Evolutionary conservation across 1,140 invertebrate species (phyloP).

Genomic region (Solen grandis): DNA sequence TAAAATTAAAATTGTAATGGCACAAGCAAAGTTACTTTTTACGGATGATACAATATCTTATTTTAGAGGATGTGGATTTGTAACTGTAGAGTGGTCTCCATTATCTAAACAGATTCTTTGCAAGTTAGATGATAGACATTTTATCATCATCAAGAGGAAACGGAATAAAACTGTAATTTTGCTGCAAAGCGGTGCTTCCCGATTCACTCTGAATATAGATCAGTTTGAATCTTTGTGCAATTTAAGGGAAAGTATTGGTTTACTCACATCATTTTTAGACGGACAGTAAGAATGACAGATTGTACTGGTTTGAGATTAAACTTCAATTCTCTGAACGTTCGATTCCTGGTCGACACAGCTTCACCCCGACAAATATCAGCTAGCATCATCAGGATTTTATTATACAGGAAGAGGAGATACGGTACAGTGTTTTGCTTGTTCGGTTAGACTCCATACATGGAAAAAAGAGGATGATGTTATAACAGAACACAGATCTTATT

Average conservation of each 20-base stretch:
- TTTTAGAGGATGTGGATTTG: slow-evolving; percentile 17
- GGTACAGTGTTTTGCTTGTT: slow-evolving; percentile 28
- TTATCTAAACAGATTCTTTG: background rate
- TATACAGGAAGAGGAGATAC: slow-evolving; percentile 35
- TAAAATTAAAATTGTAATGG: no score
- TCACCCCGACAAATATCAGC: slow-evolving; percentile 16
- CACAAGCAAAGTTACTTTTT: slow-evolving; percentile 36
- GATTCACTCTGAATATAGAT: background rate
- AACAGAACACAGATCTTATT: slow-evolving; percentile 9
- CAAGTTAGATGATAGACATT: slow-evolving; percentile 20
- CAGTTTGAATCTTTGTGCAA: slow-evolving; percentile 32
- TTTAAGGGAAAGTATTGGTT: slow-evolving; percentile 42
- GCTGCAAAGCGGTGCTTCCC: background rate
- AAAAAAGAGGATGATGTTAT: slow-evolving; percentile 18
- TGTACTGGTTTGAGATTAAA: slow-evolving; percentile 10
- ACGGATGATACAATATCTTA: slow-evolving; percentile 23
- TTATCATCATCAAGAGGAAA: background rate
- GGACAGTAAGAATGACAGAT: slow-evolving; percentile 23
- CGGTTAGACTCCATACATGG: slow-evolving; percentile 25
- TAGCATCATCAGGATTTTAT: slow-evolving; percentile 33
- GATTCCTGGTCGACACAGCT: slow-evolving; percentile 34
- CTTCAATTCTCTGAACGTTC: slow-evolving; percentile 41
- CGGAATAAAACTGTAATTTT: background rate
- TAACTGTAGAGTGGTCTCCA: slow-evolving; percentile 23
- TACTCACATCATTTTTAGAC: slow-evolving; percentile 36